Conservation (phyloP, 1,140 invertebrate genomes). For the Palaemon carinicauda region DNA sequence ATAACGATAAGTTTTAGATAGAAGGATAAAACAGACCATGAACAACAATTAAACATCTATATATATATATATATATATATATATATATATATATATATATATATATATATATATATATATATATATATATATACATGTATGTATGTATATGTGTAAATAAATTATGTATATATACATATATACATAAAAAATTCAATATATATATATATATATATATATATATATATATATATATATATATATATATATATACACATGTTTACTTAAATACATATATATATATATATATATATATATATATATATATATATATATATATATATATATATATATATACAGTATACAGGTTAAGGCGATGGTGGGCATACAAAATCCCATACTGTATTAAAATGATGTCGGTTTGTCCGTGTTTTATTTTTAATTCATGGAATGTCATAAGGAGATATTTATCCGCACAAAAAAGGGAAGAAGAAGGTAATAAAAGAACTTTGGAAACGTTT, state of each 20-base stretch:
- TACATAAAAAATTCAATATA: neutral
- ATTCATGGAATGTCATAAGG: too few species aligned
- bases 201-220: slow-evolving; percentile 1
- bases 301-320: slow-evolving; percentile 28
- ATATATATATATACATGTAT: neutral
- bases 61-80: neutral
- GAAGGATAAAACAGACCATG: too few species aligned
- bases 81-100: neutral
- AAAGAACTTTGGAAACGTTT: too few species aligned
- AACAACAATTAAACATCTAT: neutral
- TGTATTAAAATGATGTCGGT: too few species aligned
- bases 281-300: slow-evolving; percentile 22
- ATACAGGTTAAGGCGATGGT: too few species aligned
- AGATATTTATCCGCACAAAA: too few species aligned
- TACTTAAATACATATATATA: slow-evolving; percentile 9
- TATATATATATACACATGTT: neutral
- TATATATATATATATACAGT: neutral
- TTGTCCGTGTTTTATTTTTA: too few species aligned
- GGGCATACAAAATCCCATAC: too few species aligned
- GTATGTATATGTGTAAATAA: neutral
- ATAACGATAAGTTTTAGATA: too few species aligned
- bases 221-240: slow-evolving; percentile 3
- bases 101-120: neutral
- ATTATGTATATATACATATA: neutral
- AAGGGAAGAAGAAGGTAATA: too few species aligned